These are phyloP conservation scores for Nasonia oneida DNA, from an alignment of 2,888 invertebrate species.

Conservation along the genomic window DNA sequence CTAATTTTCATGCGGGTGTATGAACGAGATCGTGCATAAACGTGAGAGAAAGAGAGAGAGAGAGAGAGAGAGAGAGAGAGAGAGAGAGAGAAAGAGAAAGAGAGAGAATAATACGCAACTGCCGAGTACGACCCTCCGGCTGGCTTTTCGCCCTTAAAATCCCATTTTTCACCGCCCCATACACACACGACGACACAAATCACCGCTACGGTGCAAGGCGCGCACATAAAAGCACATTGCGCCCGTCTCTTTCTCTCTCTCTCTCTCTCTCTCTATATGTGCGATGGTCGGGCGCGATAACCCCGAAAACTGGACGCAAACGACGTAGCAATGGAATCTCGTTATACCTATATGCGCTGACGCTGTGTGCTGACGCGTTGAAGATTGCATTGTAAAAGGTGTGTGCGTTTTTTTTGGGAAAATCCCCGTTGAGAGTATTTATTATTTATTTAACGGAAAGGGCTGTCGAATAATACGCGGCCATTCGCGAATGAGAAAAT, in stretches of 20 bases:
- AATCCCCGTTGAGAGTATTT: too few species aligned
- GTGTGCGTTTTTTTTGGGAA: too few species aligned
- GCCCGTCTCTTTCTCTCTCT: not conserved
- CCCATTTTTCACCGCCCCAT: conserved; percentile 26
- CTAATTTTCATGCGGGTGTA: not conserved
- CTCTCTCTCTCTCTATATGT: too few species aligned
- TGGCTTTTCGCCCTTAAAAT: conserved; percentile 29
- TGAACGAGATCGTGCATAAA: not conserved
- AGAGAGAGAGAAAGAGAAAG: not conserved
- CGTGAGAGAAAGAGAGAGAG: not conserved
- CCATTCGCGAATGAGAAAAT: not conserved
- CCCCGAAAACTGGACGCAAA: not conserved
- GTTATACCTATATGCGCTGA: not conserved
- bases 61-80: too few species aligned
- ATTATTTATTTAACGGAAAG: too few species aligned
- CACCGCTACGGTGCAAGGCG: not conserved
- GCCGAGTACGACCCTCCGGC: not conserved
- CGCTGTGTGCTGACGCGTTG: not conserved
- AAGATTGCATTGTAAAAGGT: not conserved
- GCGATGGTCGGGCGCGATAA: not conserved
- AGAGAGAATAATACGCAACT: not conserved
- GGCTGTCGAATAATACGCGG: too few species aligned
- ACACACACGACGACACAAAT: not conserved
- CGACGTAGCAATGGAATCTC: not conserved
- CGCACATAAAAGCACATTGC: not conserved